phyloP scores from a whole-genome alignment of 2,888 invertebrate genomes.

The Leptarthrus brevirostris region DNA sequence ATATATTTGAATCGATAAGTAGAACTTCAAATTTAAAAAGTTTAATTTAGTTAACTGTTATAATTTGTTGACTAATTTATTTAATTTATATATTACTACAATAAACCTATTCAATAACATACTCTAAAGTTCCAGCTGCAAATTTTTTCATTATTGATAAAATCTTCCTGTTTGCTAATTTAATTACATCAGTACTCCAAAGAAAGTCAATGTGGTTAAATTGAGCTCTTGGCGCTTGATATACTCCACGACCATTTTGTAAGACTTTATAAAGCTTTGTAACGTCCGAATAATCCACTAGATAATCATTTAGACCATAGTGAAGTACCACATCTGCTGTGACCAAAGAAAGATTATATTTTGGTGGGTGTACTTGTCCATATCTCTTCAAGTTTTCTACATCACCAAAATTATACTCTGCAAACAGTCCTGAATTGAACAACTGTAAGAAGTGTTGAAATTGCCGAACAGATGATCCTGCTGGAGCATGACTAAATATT shows the following conservation, averaged over 20 bases:
- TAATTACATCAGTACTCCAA: slow-evolving; percentile 69
- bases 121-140: slow-evolving; percentile 24
- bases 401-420: slow-evolving; percentile 67
- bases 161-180: slow-evolving; percentile 67
- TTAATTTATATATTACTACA: no score
- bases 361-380: slow-evolving; percentile 68
- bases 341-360: slow-evolving; percentile 70
- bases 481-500: slow-evolving; percentile 67
- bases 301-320: slow-evolving; percentile 74
- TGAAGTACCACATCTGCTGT: slow-evolving; percentile 71
- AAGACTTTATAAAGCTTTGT: slow-evolving; percentile 69
- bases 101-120: neutral
- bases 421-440: slow-evolving; percentile 66
- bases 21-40: no score
- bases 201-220: slow-evolving; percentile 72
- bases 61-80: no score
- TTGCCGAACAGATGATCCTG: slow-evolving; percentile 67
- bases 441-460: slow-evolving; percentile 67
- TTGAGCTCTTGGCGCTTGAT: slow-evolving; percentile 69
- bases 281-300: slow-evolving; percentile 72
- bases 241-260: slow-evolving; percentile 69
- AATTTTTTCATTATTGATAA: slow-evolving; percentile 4
- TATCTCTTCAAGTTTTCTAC: slow-evolving; percentile 69
- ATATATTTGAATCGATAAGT: no score
- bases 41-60: no score